Percentiles rank a stretch among this genome's conserved stretches.
Evolutionary conservation across 1,140 invertebrate species (phyloP).

Genomic region (Atta texana): DNA sequence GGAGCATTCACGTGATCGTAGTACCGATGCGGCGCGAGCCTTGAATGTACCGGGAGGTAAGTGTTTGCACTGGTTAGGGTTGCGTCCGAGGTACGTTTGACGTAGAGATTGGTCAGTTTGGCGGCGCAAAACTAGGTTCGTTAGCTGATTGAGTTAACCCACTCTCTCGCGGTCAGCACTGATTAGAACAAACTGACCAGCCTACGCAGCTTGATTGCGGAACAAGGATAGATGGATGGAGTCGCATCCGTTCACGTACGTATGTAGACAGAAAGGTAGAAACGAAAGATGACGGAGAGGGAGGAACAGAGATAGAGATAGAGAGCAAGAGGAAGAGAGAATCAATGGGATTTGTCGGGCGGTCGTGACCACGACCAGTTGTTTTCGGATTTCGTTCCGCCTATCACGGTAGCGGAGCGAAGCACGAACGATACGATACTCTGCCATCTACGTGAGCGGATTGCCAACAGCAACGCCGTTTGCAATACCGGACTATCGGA

Average conservation of each 20-base stretch:
- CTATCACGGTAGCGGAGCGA: conserved; percentile 51
- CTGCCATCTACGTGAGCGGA: conserved; percentile 38
- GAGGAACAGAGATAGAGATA: conserved; percentile 14
- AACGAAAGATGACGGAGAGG: conserved; percentile 39
- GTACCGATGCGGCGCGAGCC: conserved; percentile 62
- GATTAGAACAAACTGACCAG: conserved; percentile 86
- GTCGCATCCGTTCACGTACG: conserved; percentile 22
- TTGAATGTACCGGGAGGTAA: conserved; percentile 70
- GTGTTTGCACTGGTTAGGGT: conserved; percentile 78
- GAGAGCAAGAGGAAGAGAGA: conserved; percentile 26
- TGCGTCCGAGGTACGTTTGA: conserved; percentile 61
- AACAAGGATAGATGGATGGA: conserved; percentile 70
- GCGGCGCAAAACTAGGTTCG: conserved; percentile 79
- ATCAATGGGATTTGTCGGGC: conserved; percentile 56
- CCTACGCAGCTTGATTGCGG: conserved; percentile 85
- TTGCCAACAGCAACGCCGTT: conserved; percentile 46
- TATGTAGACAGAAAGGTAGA: conserved; percentile 47
- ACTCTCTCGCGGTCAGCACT: conserved; percentile 82
- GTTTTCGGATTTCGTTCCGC: conserved; percentile 69
- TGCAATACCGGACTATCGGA: conserved; percentile 52
- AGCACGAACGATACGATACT: conserved; percentile 52
- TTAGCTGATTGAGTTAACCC: conserved; percentile 85
- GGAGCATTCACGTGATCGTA: conserved; percentile 65
- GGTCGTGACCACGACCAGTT: conserved; percentile 64
- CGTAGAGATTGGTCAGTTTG: conserved; percentile 79